These are phyloP conservation scores for Invenusta paracnida DNA, from an alignment of 2,888 invertebrate species.

Conservation along the genomic window DNA sequence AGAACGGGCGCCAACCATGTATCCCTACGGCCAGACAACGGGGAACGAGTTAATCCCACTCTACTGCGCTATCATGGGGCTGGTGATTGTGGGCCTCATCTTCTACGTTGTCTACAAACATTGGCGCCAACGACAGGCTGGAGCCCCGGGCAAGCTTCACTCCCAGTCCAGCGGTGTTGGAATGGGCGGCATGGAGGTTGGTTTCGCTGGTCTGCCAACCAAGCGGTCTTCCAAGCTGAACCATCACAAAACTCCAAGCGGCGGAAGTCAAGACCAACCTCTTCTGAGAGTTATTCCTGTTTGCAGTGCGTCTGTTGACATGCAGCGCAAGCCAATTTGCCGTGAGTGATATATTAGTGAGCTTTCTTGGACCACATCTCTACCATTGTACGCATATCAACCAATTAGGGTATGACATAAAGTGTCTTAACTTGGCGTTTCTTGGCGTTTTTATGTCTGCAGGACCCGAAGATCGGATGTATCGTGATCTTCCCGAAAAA, in stretches of 20 bases:
- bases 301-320: constrained; percentile 47
- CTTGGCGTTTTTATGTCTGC: neutral
- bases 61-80: constrained; percentile 56
- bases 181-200: constrained; percentile 49
- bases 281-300: constrained; percentile 15
- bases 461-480: neutral
- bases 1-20: neutral
- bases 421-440: too few relatives aligned
- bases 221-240: neutral
- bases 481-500: constrained; percentile 33
- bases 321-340: constrained; percentile 51
- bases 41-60: constrained; percentile 51
- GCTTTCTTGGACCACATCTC: too few relatives aligned
- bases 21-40: neutral
- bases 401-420: too few relatives aligned
- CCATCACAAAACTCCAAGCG: neutral
- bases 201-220: constrained; percentile 24
- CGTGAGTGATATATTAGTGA: constrained; percentile 48
- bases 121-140: constrained; percentile 47
- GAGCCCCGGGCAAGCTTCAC: neutral
- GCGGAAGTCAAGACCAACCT: neutral
- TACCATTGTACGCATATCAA: too few relatives aligned
- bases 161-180: neutral
- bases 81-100: constrained; percentile 55
- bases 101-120: constrained; percentile 57